A percentile compares a stretch with the other conserved stretches of the same genome.
Evolutionary conservation across 2,888 invertebrate species (phyloP).

Genomic region (Listrodromus nycthemerus): DNA sequence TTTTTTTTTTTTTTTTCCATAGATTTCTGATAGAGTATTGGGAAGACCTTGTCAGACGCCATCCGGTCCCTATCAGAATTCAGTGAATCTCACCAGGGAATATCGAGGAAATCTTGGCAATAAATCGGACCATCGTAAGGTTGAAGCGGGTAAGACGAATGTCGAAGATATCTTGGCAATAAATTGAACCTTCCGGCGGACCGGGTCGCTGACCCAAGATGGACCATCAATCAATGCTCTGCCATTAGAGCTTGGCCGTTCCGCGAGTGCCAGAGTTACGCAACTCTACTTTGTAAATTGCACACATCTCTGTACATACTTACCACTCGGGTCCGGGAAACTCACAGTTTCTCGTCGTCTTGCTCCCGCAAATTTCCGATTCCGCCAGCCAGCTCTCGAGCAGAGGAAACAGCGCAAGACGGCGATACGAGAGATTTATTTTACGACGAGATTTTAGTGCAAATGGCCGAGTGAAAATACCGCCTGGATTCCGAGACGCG

Average conservation of each 20-base stretch:
- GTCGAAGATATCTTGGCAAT: background rate
- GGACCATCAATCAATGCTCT: background rate
- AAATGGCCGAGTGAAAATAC: background rate
- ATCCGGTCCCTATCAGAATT: too few relatives aligned
- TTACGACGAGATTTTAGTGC: background rate
- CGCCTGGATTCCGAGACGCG: background rate
- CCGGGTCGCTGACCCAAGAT: background rate
- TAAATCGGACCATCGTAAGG: too few relatives aligned
- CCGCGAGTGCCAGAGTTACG: background rate
- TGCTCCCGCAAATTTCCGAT: background rate
- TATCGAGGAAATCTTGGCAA: too few relatives aligned
- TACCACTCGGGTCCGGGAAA: background rate
- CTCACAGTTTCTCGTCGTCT: background rate
- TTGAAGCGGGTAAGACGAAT: background rate
- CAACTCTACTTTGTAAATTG: conserved; percentile 5
- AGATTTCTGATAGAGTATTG: too few relatives aligned
- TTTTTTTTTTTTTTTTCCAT: too few relatives aligned
- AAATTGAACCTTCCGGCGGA: background rate
- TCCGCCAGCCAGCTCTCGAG: background rate
- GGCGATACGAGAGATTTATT: background rate
- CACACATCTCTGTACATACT: background rate
- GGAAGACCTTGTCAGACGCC: too few relatives aligned
- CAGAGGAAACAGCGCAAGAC: background rate
- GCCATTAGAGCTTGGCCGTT: background rate
- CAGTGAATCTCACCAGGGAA: too few relatives aligned